A percentile compares a stretch with the other conserved stretches of the same genome.
Conservation (phyloP, 2,888 invertebrate genomes). For the Volucella inanis region DNA sequence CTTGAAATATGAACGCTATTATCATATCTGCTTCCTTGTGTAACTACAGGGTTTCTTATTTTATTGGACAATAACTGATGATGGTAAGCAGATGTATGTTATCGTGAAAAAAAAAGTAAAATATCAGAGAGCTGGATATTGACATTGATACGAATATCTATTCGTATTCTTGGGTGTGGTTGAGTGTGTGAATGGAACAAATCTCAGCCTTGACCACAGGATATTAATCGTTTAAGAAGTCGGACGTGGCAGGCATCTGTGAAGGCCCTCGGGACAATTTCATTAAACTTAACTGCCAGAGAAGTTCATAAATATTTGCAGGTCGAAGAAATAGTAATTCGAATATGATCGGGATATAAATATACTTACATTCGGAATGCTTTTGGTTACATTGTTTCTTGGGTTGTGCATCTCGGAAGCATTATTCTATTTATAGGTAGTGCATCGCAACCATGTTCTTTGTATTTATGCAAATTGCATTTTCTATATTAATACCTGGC, state of each 20-base stretch:
- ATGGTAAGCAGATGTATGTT: neutral
- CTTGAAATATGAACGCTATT: constrained; percentile 67
- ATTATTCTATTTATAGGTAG: too few species aligned
- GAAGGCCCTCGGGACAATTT: constrained; percentile 6
- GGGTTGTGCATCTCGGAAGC: too few species aligned
- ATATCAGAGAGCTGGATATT: neutral
- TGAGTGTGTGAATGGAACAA: constrained; percentile 6
- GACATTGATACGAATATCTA: constrained; percentile 49
- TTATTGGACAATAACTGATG: constrained; percentile 43
- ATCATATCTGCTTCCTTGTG: constrained; percentile 55
- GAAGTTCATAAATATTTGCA: neutral
- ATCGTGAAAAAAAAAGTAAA: too few species aligned
- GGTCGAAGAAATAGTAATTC: neutral
- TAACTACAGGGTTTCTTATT: constrained; percentile 34
- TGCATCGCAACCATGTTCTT: too few species aligned
- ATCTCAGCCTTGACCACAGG: constrained; percentile 47
- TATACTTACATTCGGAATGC: too few species aligned
- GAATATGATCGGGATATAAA: too few species aligned
- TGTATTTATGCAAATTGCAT: too few species aligned
- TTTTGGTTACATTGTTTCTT: too few species aligned
- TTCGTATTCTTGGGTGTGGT: constrained; percentile 3
- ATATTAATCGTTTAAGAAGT: constrained; percentile 16
- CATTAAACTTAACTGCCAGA: neutral
- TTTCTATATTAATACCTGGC: too few species aligned
- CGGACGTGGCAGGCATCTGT: constrained; percentile 1